These are phyloP conservation scores for Pegoplata infirma DNA, from an alignment of 2,888 invertebrate species.

Conservation along the genomic window DNA sequence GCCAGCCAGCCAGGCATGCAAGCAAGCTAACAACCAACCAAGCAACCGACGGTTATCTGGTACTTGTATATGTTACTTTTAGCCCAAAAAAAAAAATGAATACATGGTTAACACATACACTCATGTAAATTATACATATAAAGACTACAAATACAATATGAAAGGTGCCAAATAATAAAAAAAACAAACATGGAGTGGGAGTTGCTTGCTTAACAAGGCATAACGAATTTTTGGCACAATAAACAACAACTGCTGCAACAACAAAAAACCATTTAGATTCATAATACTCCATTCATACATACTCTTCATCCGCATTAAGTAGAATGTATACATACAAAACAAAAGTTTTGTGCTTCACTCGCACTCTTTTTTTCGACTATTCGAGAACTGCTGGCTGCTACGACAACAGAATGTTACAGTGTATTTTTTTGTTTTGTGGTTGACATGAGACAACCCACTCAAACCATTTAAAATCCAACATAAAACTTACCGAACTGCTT, in stretches of 20 bases:
- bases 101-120: not conserved
- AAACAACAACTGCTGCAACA: conserved; percentile 27
- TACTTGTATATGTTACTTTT: conserved; percentile 13
- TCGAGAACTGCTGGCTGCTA: not conserved
- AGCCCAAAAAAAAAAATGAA: conserved; percentile 27
- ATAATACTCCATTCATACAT: conserved; percentile 19
- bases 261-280: conserved; percentile 4
- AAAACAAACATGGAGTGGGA: conserved; percentile 53
- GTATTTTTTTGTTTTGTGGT: conserved; percentile 29
- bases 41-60: conserved; percentile 56
- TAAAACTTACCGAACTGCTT: not conserved
- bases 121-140: too few species aligned
- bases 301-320: conserved; percentile 57
- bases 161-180: conserved; percentile 50
- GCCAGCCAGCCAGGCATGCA: conserved; percentile 37
- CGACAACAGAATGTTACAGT: conserved; percentile 25
- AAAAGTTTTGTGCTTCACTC: conserved; percentile 35
- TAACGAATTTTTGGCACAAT: conserved; percentile 55
- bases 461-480: conserved; percentile 18
- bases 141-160: not conserved
- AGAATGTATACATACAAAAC: conserved; percentile 42
- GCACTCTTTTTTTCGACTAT: conserved; percentile 12
- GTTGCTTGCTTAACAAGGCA: conserved; percentile 54
- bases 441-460: conserved; percentile 59
- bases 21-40: conserved; percentile 61